phyloP scores from a whole-genome alignment of 2,888 invertebrate species.

The Diarsia rubi region DNA sequence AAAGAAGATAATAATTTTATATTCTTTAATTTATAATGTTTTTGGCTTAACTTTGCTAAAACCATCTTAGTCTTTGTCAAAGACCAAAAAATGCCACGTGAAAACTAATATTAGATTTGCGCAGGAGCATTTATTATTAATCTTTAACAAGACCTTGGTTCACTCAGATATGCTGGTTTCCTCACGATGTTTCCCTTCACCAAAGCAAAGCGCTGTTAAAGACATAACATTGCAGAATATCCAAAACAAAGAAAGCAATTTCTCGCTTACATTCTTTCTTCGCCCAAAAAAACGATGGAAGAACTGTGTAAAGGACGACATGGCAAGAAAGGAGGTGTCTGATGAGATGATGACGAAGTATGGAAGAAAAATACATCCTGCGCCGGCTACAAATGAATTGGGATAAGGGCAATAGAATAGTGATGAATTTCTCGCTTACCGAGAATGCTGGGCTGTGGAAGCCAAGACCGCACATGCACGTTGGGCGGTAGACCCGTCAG shows the following conservation, averaged over 20 bases:
- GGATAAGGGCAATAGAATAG: no score
- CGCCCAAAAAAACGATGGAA: no score
- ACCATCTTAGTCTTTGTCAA: neutral
- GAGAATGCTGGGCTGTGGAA: slow-evolving; percentile 89
- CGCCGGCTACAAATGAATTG: no score
- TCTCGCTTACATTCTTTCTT: neutral
- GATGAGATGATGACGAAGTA: no score
- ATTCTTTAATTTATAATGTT: neutral
- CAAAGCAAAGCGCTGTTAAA: neutral
- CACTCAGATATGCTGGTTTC: no score
- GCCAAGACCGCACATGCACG: slow-evolving; percentile 86
- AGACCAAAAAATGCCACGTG: neutral
- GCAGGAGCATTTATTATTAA: neutral
- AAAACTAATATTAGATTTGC: neutral
- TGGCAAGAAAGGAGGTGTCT: no score
- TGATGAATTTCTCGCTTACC: slow-evolving; percentile 71
- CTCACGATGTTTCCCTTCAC: no score
- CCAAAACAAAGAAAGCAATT: neutral
- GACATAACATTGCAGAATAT: neutral
- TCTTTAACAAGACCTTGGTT: no score
- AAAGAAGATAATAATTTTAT: neutral
- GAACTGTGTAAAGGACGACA: no score
- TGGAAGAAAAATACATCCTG: no score
- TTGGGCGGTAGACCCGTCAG: slow-evolving; percentile 80
- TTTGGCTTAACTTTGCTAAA: neutral